Evolutionary conservation across 1,140 invertebrate genomes (phyloP), one percentile per base, ranked within the genome.

Genomic region (Galendromus occidentalis): DNA sequence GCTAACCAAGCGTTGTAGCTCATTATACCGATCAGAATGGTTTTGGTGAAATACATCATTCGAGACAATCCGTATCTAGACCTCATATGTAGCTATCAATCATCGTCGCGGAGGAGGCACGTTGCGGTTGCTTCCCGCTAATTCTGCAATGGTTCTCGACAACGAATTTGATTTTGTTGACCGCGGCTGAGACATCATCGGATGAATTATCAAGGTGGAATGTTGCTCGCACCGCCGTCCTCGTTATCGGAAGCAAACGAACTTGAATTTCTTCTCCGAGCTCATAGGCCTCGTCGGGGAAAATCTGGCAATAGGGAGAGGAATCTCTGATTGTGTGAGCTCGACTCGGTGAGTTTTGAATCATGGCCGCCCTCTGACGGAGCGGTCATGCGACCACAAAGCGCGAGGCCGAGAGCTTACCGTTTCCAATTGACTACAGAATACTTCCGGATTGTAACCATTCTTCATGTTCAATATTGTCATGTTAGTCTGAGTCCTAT

Each of bases 201-300:
- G 20, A 1, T 25, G 51, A 17, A 9, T 29, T 33, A 22, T 59
- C 51, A 33, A 59, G 51, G 25, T 59, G 51, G 51, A 59, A 59
- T 1, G 22, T 25, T 29, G 51, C 51, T 9, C 51, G 51, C 4
- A 25, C 51, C 1, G 51, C n/a, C 1, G 12, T 59, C 33, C 20
- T 17, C 17, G 51, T 59, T 18, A 59, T 59, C 14, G 51, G 51
- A 33, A 59, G 33, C 20, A 59, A 29, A 2, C 51, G 51, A 59
- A 59, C 51, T 33, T 59, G 51, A 9, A 59, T 59, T 9, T 59
- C 51, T 59, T 59, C 51, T 17, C 20, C 22, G 22, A 59, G 51
- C 51, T 59, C 51, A 59, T 59, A 9, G 25, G 22, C 51, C 9
- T 59, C 51, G 22, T 59, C 51, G 20, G 14, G 51, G 9, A 29